Base-by-base conservation (phyloP, 2,888 invertebrate species). In the Chaetoderma sp. region DNA sequence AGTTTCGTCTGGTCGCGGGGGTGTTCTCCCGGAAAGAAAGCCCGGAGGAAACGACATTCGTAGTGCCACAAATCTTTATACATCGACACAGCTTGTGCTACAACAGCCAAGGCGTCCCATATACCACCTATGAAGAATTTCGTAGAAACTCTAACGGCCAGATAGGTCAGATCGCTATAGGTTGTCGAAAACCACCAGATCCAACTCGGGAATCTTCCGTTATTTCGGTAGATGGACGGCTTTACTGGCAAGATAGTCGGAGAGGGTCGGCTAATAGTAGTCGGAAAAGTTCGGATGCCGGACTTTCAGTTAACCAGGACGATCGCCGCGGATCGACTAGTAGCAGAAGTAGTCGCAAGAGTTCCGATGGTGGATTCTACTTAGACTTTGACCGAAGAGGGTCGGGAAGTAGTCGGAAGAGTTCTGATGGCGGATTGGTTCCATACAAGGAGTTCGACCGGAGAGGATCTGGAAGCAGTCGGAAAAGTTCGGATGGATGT, bases 41-140 rank as follows among this genome's bases (percentile, higher is more conserved):
- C 52, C 71, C 77, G 45, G 80, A 78, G 52, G 79, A 82, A 55
- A 74, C 78, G n/a, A 76, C 78, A 49, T 78, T 80, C 70, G 79
- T 80, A 54, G 82, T 82, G 42, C 82, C 82, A 39, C 82, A 80
- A 65, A 82, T 82, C 23, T 80, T 80, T 67, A 52, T 52, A n/a
- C 52, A 52, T 21, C 28, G 52, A 16, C 52, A 52, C 52, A 52
- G 52, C 32, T 32, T 52, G 21, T 52, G 52, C 21, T 52, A 52
- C 16, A 33, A 33, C n/a, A 52, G 52, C 32, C 52, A 52, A 32
- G 52, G 28, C 4, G 52, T 52, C 4, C 52, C 52, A 30, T 52
- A 52, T 30, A 52, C 52, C 16, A 33, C 28, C 18, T 21, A 32
- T 28, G 52, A 52, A 21, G 52, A 52, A 18, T 52, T 32, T n/a